A percentile compares a stretch with the other conserved stretches of the same genome.
Evolutionary conservation across 1,140 invertebrate genomes (phyloP).

Genomic region (Copidosoma floridanum): DNA sequence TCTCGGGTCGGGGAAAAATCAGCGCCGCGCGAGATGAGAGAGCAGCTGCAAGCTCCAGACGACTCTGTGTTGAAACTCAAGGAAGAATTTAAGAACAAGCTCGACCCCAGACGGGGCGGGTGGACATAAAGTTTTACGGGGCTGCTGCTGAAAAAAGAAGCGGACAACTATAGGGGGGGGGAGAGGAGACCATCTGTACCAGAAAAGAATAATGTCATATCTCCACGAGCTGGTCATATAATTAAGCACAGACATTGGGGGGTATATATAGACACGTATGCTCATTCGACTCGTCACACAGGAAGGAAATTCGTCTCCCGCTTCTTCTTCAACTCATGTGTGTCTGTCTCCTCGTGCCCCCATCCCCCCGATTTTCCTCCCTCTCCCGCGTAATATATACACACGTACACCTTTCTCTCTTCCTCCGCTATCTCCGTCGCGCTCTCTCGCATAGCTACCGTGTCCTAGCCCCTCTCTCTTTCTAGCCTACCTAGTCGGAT

Average conservation of each 20-base stretch:
- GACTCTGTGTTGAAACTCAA: constrained; percentile 20
- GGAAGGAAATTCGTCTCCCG: constrained; percentile 38
- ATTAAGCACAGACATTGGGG: too few relatives aligned
- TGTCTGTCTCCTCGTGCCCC: constrained; percentile 26
- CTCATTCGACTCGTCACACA: too few relatives aligned
- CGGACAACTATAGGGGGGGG: too few relatives aligned
- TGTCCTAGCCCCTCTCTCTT: constrained; percentile 1
- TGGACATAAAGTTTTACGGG: constrained; percentile 21
- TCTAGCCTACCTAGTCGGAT: too few relatives aligned
- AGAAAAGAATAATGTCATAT: constrained; percentile 22
- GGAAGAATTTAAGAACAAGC: constrained; percentile 26
- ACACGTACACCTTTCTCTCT: constrained; percentile 9
- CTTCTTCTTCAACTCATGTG: too few relatives aligned
- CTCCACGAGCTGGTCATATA: too few relatives aligned
- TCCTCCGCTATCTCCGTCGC: constrained; percentile 27
- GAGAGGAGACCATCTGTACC: constrained; percentile 20
- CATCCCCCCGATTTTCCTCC: constrained; percentile 23
- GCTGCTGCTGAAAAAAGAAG: too few relatives aligned
- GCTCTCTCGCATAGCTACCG: constrained; percentile 30
- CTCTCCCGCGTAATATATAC: too few relatives aligned
- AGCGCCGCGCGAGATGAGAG: not conserved
- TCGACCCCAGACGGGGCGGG: constrained; percentile 1
- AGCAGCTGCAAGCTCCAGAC: not conserved
- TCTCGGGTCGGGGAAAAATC: not conserved
- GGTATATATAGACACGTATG: too few relatives aligned